Conservation (phyloP, 2,888 invertebrate genomes). For the Drosophila kuntzei region DNA sequence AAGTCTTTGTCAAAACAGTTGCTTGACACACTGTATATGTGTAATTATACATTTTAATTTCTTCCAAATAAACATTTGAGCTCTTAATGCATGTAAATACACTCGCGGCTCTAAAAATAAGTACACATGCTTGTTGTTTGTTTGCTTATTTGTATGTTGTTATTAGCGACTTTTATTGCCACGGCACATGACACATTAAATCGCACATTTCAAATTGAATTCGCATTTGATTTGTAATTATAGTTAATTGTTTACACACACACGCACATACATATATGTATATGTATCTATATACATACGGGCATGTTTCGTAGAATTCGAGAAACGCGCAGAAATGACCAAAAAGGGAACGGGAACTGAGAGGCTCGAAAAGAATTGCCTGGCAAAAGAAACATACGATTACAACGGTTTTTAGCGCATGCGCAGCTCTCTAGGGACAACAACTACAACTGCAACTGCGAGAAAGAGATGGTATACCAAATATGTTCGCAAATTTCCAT, state of each 20-base stretch:
- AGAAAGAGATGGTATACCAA: neutral
- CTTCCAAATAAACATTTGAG: constrained; percentile 8
- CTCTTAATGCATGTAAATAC: constrained; percentile 15
- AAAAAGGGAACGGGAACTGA: constrained; percentile 45
- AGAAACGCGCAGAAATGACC: constrained; percentile 46
- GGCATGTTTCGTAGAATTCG: constrained; percentile 48
- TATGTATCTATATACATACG: constrained; percentile 2
- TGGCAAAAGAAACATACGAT: constrained; percentile 16
- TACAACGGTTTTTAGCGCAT: constrained; percentile 40
- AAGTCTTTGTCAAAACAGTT: neutral
- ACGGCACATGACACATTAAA: constrained; percentile 59
- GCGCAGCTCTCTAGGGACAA: constrained; percentile 18
- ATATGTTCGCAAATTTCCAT: constrained; percentile 48
- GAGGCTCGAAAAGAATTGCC: constrained; percentile 8
- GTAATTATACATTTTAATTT: constrained; percentile 11
- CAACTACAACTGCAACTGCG: constrained; percentile 2
- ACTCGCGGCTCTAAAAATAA: constrained; percentile 30
- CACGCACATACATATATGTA: constrained; percentile 3
- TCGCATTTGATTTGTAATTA: constrained; percentile 58
- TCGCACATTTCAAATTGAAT: constrained; percentile 45
- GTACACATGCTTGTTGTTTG: constrained; percentile 24
- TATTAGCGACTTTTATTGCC: constrained; percentile 62
- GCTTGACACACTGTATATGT: neutral
- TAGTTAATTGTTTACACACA: constrained; percentile 27
- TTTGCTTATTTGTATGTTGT: constrained; percentile 30